phyloP scores from a whole-genome alignment of 92 coral and sea anemone species.

The Epizoanthus ramosus region DNA sequence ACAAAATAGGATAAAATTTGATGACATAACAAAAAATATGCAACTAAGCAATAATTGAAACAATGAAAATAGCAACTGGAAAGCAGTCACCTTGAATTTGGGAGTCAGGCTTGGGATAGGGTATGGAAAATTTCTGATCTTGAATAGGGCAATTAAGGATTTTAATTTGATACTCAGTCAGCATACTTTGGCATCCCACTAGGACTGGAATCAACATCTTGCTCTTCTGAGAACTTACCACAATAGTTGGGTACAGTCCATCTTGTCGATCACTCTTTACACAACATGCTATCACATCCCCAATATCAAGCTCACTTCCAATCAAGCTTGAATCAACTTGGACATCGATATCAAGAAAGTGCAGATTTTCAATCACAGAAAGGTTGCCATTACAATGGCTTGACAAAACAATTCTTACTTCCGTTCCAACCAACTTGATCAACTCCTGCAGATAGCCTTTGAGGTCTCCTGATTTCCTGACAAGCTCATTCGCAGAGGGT shows the following conservation, averaged over 20 bases:
- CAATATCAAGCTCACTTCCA: constrained; percentile 40
- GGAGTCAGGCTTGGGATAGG: no score
- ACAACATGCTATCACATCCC: constrained; percentile 46
- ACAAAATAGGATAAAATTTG: no score
- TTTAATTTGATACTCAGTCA: no score
- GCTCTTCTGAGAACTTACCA: constrained; percentile 32
- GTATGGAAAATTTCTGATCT: no score
- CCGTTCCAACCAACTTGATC: constrained; percentile 16
- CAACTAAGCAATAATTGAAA: no score
- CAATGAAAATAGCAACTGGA: no score
- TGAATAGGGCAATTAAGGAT: no score
- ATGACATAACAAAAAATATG: no score
- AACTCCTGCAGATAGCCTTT: constrained; percentile 19
- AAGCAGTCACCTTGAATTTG: no score
- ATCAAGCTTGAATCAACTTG: constrained; percentile 29
- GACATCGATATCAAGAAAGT: constrained; percentile 41
- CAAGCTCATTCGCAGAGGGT: not conserved
- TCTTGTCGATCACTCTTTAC: constrained; percentile 56
- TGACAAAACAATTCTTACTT: constrained; percentile 24
- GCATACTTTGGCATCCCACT: no score
- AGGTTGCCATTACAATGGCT: not conserved
- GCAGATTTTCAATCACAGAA: constrained; percentile 40
- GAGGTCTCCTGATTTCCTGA: constrained; percentile 23
- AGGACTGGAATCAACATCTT: no score
- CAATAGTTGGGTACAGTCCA: constrained; percentile 55